Percentiles rank a stretch among this genome's conserved stretches.
Conservation (phyloP, 2,113 vertebrate genomes). For the Ariopsis seemanni region DNA sequence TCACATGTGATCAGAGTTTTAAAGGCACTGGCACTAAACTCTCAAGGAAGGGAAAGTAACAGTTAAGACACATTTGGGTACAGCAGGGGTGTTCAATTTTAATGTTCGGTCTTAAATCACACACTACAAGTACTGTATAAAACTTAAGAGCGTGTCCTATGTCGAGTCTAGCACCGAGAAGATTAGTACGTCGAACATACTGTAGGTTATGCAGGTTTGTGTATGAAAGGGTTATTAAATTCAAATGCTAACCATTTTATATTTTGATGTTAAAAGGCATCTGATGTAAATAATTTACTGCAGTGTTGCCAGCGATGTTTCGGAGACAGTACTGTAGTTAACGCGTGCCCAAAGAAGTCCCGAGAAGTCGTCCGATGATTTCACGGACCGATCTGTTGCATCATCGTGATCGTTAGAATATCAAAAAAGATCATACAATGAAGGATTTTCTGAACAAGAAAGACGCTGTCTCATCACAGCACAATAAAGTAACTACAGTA, state of each 20-base stretch:
- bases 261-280: background rate
- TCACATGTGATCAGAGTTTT: slow-evolving; percentile 12
- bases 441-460: background rate
- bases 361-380: background rate
- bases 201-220: background rate
- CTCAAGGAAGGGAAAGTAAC: slow-evolving; percentile 20
- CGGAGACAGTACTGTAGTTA: background rate
- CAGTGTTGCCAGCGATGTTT: background rate
- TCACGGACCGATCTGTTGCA: background rate
- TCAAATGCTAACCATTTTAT: background rate
- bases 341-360: background rate
- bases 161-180: background rate
- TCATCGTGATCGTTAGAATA: background rate
- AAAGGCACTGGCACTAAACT: slow-evolving; percentile 1
- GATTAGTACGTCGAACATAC: background rate
- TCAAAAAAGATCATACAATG: background rate
- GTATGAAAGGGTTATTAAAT: background rate
- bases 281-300: background rate
- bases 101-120: slow-evolving; percentile 8
- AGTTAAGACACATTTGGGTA: slow-evolving; percentile 12
- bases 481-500: background rate
- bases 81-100: slow-evolving; percentile 18
- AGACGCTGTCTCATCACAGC: background rate
- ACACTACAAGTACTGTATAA: background rate
- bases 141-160: background rate